These are phyloP conservation scores for Natator depressus DNA, from an alignment of 2,113 vertebrate genomes.

Conservation along the genomic window DNA sequence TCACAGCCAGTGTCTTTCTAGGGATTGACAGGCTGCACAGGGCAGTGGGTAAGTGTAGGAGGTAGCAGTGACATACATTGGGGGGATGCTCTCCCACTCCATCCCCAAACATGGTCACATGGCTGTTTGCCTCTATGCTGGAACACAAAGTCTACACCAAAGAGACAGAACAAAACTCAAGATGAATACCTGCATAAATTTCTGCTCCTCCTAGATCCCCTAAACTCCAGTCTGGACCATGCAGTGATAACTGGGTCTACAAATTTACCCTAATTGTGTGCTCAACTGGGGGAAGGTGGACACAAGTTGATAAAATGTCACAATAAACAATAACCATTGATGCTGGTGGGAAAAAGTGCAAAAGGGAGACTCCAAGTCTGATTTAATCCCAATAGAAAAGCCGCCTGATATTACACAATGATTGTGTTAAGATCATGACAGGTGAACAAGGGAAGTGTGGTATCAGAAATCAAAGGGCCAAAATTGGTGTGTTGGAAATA, in stretches of 20 bases:
- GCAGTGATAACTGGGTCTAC: too few relatives aligned
- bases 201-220: background rate
- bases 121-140: background rate
- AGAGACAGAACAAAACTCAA: background rate
- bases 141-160: background rate
- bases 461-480: too few relatives aligned
- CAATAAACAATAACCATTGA: background rate
- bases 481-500: too few relatives aligned
- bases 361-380: background rate
- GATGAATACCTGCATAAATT: background rate
- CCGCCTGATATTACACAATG: too few relatives aligned
- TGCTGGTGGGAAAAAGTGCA: background rate
- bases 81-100: background rate
- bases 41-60: background rate
- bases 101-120: background rate
- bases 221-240: background rate
- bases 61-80: background rate
- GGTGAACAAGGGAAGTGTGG: too few relatives aligned
- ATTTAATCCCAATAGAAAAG: background rate
- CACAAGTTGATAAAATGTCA: background rate
- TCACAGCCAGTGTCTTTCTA: background rate
- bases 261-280: background rate
- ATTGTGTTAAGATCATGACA: too few relatives aligned
- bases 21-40: background rate
- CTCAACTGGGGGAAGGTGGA: background rate